Evolutionary conservation across 2,113 vertebrate species (phyloP).

Genomic region (Microcebus griseorufus): DNA sequence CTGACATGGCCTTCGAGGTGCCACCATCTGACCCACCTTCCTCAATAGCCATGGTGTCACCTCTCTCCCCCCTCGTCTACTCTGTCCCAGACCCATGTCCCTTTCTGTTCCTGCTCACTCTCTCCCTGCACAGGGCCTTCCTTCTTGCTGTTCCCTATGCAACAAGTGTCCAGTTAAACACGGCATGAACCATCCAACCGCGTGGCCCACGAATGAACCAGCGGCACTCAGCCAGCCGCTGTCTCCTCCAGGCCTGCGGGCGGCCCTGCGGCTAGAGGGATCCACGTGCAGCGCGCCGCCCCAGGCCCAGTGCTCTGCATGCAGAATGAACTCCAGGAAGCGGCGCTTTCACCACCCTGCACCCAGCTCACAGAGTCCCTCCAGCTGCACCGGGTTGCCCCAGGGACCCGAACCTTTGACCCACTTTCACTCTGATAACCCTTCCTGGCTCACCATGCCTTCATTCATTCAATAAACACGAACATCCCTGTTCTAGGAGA

Average conservation of each 20-base stretch:
- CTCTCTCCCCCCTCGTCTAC: neutral
- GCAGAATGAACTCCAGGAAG: no score
- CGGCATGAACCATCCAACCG: neutral
- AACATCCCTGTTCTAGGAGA: neutral
- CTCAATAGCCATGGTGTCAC: neutral
- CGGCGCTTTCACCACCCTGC: fast-evolving
- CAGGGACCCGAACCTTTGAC: neutral
- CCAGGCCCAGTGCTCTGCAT: neutral
- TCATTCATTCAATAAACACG: neutral
- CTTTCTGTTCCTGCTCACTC: neutral
- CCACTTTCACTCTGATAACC: neutral
- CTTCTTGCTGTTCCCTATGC: neutral
- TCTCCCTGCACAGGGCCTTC: neutral
- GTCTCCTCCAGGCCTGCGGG: neutral
- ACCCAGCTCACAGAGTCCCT: neutral
- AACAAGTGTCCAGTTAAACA: neutral
- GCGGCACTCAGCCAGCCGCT: fast-evolving
- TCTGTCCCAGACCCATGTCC: neutral
- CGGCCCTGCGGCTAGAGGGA: neutral
- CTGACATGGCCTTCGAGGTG: neutral
- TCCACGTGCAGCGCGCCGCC: fast-evolving
- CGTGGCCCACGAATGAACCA: neutral
- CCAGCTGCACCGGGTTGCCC: no score
- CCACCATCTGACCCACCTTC: neutral
- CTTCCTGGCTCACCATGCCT: neutral